Evolutionary conservation across 2,797 vertebrate genomes (phyloP), one percentile per base, ranked within the genome.

Genomic region (Notolepis coatsorum): DNA sequence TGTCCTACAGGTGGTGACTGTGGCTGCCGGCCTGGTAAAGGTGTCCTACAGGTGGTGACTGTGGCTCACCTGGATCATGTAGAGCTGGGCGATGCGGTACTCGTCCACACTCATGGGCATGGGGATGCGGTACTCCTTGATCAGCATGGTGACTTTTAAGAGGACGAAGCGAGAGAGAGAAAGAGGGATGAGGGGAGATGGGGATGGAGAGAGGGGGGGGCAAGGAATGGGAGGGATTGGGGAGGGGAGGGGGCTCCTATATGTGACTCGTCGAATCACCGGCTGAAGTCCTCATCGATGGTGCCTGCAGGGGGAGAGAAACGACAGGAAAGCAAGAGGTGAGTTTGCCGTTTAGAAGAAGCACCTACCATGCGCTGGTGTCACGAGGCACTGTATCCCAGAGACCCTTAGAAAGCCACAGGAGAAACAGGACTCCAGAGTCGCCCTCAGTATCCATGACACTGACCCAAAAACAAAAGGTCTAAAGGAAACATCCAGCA

Each of bases 31-130:
- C 18, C 12, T 2, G 9, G 30, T 58, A 55, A 8, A 42, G 58
- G 24, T 12, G 38, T 57, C 27, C 28, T 42, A 24, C 37, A 63
- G 25, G 49, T 20, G 28, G 2, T 9, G 4, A 21, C 21, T 13
- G 5, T 15, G n/a, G 10, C 0, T 89, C 81, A 98, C 97, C 97
- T 99, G 97, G 45, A 99, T 99, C 97, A 99, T 99, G 86, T 99
- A 99, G 59, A 99, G 95, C 93, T 99, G 97, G 1, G 97, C 97
- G 7, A 99, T 98, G 74, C 97, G 96, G 91, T 99, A 99, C 81
- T 99, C 97, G 55, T 98, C 97, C 94, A 99, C 96, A 7, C 96
- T 99, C 96, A 99, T 94, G 0, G 96, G 97, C 84, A 98, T 95
- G 68, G 96, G 96, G 85, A 98, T 98, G 38, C 95, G 96, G 77